phyloP scores from a whole-genome alignment of 2,888 invertebrate species.

The Drosophila mimica region DNA sequence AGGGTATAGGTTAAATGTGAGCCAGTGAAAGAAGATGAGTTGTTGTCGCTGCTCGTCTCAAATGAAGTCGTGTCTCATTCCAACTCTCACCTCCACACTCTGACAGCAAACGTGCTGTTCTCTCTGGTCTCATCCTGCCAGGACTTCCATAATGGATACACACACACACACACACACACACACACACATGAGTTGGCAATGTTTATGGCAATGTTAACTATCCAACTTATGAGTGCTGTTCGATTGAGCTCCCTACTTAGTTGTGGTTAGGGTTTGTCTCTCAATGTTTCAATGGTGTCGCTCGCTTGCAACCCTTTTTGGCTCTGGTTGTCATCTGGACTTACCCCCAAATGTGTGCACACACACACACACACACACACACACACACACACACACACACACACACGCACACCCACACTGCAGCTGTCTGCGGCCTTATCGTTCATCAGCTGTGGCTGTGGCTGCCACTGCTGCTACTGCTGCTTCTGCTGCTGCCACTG shows the following conservation, averaged over 20 bases:
- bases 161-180: neutral
- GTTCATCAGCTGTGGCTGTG: conserved; percentile 70
- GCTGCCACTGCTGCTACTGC: conserved; percentile 18
- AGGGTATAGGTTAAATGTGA: neutral
- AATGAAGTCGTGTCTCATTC: neutral
- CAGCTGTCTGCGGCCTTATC: conserved; percentile 75
- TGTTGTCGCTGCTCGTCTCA: neutral
- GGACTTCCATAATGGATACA: neutral
- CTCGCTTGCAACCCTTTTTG: conserved; percentile 50
- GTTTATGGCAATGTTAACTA: conserved; percentile 56
- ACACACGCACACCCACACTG: conserved; percentile 52
- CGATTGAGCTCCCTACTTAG: conserved; percentile 46
- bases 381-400: conserved; percentile 20
- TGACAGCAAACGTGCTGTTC: neutral
- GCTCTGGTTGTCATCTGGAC: conserved; percentile 59
- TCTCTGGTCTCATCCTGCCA: neutral
- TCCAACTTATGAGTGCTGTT: conserved; percentile 47
- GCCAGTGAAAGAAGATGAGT: neutral
- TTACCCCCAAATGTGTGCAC: conserved; percentile 44
- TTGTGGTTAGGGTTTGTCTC: neutral
- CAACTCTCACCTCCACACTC: neutral
- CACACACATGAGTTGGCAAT: conserved; percentile 21
- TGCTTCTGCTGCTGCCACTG: conserved; percentile 37
- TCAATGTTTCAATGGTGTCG: conserved; percentile 22
- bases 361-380: conserved; percentile 20